Base-by-base conservation (phyloP, 2,797 vertebrate genomes). In the Uromys caudimaculatus region DNA sequence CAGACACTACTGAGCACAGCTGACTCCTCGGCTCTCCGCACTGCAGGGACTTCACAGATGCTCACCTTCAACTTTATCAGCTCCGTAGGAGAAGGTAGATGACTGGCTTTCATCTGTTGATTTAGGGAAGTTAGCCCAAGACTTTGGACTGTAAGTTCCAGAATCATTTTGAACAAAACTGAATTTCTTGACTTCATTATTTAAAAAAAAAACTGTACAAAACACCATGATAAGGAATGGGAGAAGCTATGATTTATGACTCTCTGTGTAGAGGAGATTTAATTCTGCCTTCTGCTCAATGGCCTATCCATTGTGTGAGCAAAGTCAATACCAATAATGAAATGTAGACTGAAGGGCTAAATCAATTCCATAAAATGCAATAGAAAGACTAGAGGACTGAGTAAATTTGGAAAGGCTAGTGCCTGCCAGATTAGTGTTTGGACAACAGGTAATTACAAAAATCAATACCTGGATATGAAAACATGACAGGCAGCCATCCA, bases 271-370 rank as follows among this genome's bases (percentile, higher is more conserved):
- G 0, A 92, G 83, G 75, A 96, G 83, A 96, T 97, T 97, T 97
- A 95, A 96, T 96, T 97, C 79, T 91, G 83, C 90, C 91, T 95
- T 96, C 89, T 94, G 92, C 62, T 91, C 95, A 94, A 82, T 85
- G 92, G 96, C 71, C 89, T 97, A 91, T 75, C 92, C 89, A 50
- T 95, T 95, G 94, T 96, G 95, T 75, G 91, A 89, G 84, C 92
- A 96, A 96, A 97, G 96, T 97, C 97, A 97, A 97, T 97, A 97
- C 71, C 91, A 91, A 96, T 97, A 97, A 97, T 97, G 94, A 97
- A 97, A 96, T 88, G 95, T 64, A 94, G 95, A 94, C 95, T 6
- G 96, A 96, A 71, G 91, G 92, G 93, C 95, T 97, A 96, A 97
- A 97, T 97, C 97, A 97, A 95, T 96, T 93, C 92, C 93, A 73